Evolutionary conservation across 2,113 vertebrate genomes (phyloP), one percentile per base, ranked within the genome.

Genomic region (Callorhinus ursinus): DNA sequence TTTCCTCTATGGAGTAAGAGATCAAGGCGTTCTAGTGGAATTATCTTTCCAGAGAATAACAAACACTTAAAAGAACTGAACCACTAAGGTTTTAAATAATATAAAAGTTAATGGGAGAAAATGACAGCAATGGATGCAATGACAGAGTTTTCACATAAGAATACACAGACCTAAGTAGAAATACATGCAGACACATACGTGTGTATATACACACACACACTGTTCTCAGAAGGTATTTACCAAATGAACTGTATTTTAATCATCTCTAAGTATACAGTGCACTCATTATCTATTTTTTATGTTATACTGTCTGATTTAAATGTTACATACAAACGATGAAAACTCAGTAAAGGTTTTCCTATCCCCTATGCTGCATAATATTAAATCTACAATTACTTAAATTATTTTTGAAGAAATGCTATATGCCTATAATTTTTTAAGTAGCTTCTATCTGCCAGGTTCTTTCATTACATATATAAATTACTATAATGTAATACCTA

Each of bases 11-110:
- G 46, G 86, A 98, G 67, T 87, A 98, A 98, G 92, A 98, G 98
- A 98, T 98, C 95, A 98, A 98, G 98, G 97, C 98, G 97, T 98
- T 99, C 77, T 67, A 88, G 18, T 98, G 97, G 98, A 98, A 96
- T 96, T 97, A 97, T 19, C 83, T 92, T 97, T 93, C 80, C 82
- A 92, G 21, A 97, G 39, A 97, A 88, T 1, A 93, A 95, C 93
- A 91, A 91, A 63, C 46, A 79, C 39, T 88, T 51, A 95, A 97
- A 18, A 61, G 2, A 91, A 71, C 80, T 81, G 77, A 96, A 96
- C 6, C 71, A 36, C 42, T 74, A 95, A 76, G 4, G 0, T 87
- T 97, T 80, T 91, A 87, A 81, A 97, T 1, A 90, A 82, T 0
- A 21, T 19, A 92, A 79, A 95, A 95, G 7, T n/a, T 87, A 71